A percentile compares a stretch with the other conserved stretches of the same genome.
These are phyloP conservation scores for Agonopterix heracliana DNA, from an alignment of 2,888 invertebrate species.

Conservation along the genomic window DNA sequence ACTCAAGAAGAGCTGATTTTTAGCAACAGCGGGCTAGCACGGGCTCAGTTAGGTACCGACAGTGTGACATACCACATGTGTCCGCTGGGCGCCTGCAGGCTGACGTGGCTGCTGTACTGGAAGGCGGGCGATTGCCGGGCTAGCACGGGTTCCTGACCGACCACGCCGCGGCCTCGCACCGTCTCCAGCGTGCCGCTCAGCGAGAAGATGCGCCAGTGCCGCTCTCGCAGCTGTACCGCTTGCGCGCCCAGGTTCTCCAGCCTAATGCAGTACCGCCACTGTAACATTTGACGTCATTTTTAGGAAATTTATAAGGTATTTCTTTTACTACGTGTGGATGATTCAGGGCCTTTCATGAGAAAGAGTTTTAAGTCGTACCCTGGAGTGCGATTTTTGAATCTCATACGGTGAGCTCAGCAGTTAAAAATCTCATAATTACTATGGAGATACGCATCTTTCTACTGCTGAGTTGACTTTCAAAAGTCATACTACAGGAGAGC, in stretches of 20 bases:
- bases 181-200: conserved; percentile 95
- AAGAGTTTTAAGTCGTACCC: too few relatives aligned
- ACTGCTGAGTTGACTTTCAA: too few relatives aligned
- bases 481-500: too few relatives aligned
- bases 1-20: too few relatives aligned
- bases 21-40: too few relatives aligned
- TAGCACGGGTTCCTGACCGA: conserved; percentile 97
- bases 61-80: conserved; percentile 90
- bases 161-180: conserved; percentile 94
- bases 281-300: conserved; percentile 1
- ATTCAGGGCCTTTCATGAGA: too few relatives aligned
- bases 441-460: too few relatives aligned
- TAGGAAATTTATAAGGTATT: neutral
- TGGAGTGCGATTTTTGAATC: too few relatives aligned
- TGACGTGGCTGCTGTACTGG: conserved; percentile 98
- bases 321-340: too few relatives aligned
- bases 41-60: too few relatives aligned
- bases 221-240: conserved; percentile 93
- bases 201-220: conserved; percentile 99
- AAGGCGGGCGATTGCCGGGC: conserved; percentile 93
- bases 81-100: conserved; percentile 96
- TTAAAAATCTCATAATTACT: too few relatives aligned
- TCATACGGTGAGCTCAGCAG: too few relatives aligned
- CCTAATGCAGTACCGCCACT: conserved; percentile 98
- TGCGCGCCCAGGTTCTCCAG: conserved; percentile 94